These are phyloP conservation scores for Cyrtorhinus lividipennis DNA, from an alignment of 1,140 invertebrate genomes.

Conservation along the genomic window DNA sequence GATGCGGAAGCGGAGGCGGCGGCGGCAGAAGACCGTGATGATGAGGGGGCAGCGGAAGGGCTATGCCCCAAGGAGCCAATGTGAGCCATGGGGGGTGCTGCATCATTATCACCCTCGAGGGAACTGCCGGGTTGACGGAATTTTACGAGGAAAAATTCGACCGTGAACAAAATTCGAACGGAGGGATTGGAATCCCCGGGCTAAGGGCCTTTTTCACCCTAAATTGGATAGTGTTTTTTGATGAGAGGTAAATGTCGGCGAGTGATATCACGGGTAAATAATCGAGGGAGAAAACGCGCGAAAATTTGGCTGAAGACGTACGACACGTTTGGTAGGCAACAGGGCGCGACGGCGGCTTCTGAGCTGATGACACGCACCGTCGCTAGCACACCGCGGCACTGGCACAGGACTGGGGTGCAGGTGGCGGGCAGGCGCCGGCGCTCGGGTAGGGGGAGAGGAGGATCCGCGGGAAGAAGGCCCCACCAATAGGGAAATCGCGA, in stretches of 20 bases:
- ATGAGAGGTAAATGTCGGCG: background rate
- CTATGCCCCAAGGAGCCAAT: constrained; percentile 4
- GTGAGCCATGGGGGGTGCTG: constrained; percentile 9
- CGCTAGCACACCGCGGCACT: constrained; percentile 5
- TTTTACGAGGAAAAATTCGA: background rate
- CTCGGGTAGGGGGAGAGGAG: background rate
- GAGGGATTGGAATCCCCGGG: background rate
- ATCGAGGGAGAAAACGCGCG: background rate
- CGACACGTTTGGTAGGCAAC: background rate
- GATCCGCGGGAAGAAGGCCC: background rate
- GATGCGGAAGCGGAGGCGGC: constrained; percentile 5
- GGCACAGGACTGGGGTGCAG: background rate
- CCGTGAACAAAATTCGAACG: background rate
- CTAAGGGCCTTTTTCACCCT: no score
- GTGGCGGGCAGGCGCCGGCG: constrained; percentile 3
- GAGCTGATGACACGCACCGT: constrained; percentile 3
- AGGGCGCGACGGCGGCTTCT: background rate
- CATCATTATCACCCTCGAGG: background rate
- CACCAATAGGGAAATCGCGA: no score
- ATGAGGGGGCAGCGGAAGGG: constrained; percentile 7
- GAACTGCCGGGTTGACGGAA: background rate
- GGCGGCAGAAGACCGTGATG: constrained; percentile 6
- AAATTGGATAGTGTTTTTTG: background rate
- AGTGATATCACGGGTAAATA: background rate
- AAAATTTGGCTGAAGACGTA: no score